phyloP scores from a whole-genome alignment of 2,113 vertebrate species.

The Sinocyclocheilus anshuiensis region DNA sequence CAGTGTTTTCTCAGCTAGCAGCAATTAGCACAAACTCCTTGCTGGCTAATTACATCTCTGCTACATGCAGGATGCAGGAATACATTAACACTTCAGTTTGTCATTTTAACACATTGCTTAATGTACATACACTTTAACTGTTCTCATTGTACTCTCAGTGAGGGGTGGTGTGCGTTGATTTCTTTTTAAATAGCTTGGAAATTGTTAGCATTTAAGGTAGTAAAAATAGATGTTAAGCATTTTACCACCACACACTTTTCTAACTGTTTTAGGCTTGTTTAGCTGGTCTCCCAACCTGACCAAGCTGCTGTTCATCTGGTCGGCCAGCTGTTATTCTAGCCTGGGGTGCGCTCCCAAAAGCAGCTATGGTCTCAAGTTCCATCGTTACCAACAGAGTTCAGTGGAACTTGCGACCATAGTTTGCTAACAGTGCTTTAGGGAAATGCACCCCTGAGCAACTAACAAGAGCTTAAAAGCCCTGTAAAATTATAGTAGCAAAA shows the following conservation, averaged over 20 bases:
- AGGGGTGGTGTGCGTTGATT: not conserved
- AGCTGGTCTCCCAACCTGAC: not conserved
- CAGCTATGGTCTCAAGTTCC: no score
- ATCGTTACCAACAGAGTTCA: no score
- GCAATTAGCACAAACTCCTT: constrained; percentile 59
- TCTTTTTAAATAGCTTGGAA: not conserved
- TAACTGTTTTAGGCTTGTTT: not conserved
- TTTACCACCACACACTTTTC: not conserved
- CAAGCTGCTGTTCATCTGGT: not conserved
- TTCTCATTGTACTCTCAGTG: not conserved
- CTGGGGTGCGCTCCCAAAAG: not conserved
- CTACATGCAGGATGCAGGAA: constrained; percentile 53
- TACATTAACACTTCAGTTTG: constrained; percentile 53
- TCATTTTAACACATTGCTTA: constrained; percentile 50
- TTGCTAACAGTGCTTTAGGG: no score
- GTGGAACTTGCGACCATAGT: no score
- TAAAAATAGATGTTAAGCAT: not conserved
- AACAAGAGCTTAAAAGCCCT: no score
- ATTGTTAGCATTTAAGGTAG: not conserved
- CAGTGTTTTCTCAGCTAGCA: constrained; percentile 61
- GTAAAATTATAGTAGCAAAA: not conserved
- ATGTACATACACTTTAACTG: constrained; percentile 31
- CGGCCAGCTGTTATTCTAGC: not conserved
- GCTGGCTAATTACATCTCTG: constrained; percentile 61
- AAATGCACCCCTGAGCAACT: no score